A percentile compares a stretch with the other conserved stretches of the same genome.
These are phyloP conservation scores for Ursus arctos DNA, from an alignment of 2,113 vertebrate species.

Conservation along the genomic window DNA sequence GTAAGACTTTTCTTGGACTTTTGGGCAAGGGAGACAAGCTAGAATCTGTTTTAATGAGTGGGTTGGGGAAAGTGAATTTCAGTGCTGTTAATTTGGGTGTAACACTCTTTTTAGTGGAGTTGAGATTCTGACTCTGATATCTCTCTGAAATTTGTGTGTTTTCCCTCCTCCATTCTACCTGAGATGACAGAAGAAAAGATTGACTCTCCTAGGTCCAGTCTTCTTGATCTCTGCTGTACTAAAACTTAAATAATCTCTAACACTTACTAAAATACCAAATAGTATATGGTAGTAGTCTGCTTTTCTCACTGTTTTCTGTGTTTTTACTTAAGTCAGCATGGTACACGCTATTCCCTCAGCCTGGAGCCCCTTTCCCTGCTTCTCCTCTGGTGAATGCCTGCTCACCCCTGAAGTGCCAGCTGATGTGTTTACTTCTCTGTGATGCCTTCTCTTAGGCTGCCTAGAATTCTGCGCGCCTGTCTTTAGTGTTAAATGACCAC, in stretches of 20 bases:
- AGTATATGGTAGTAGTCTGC: neutral
- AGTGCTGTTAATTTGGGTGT: conserved; percentile 13
- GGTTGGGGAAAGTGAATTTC: neutral
- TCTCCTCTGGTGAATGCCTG: neutral
- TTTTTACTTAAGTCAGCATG: neutral
- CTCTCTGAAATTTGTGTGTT: neutral
- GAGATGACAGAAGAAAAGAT: neutral
- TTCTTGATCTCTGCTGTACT: neutral
- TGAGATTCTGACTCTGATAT: neutral
- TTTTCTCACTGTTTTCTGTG: neutral
- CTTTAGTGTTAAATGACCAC: neutral
- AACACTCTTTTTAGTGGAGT: neutral
- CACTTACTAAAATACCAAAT: neutral
- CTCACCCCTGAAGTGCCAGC: neutral
- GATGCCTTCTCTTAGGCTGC: neutral
- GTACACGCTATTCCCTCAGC: neutral
- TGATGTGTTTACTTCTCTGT: neutral
- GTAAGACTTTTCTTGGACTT: neutral
- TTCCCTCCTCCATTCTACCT: neutral
- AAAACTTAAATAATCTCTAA: neutral
- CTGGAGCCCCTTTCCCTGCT: neutral
- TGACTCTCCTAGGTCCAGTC: neutral
- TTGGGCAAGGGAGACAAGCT: neutral
- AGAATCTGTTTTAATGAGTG: neutral
- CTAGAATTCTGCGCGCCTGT: neutral